phyloP scores from a whole-genome alignment of 2,888 invertebrate genomes.

The Volucella bombylans region DNA sequence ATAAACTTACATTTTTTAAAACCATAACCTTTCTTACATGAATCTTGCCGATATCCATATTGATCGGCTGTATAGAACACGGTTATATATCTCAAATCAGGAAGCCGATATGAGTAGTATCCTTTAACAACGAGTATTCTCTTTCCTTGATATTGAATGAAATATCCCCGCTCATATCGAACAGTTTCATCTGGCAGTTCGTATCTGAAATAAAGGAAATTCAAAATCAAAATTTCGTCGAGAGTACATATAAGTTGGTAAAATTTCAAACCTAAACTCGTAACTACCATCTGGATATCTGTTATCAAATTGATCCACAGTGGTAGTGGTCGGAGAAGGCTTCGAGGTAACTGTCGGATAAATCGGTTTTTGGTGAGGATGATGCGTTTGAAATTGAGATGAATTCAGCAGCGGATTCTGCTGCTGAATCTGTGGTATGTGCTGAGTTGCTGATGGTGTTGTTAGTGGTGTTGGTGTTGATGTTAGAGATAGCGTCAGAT shows the following conservation, averaged over 20 bases:
- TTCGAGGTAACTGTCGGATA: not conserved
- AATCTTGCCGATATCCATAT: slow-evolving; percentile 80
- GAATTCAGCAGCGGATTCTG: not conserved
- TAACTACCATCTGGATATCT: slow-evolving; percentile 81
- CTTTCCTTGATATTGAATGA: slow-evolving; percentile 76
- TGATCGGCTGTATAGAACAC: slow-evolving; percentile 81
- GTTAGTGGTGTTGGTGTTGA: not conserved
- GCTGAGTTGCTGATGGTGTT: not conserved
- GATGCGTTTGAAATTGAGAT: not conserved
- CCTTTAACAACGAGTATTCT: slow-evolving; percentile 80
- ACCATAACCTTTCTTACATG: slow-evolving; percentile 77
- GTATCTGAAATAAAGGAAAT: slow-evolving; percentile 75
- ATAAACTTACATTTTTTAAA: not conserved
- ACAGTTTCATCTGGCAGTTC: slow-evolving; percentile 79
- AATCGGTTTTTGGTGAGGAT: slow-evolving; percentile 4
- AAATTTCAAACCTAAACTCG: slow-evolving; percentile 77
- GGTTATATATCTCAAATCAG: slow-evolving; percentile 78
- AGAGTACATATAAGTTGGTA: not conserved
- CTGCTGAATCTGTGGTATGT: not conserved
- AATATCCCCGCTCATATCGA: slow-evolving; percentile 80
- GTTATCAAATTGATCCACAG: slow-evolving; percentile 78
- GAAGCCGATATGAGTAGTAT: slow-evolving; percentile 80
- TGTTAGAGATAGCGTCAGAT: not conserved
- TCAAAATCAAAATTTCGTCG: not conserved
- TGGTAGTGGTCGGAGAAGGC: not conserved